Evolutionary conservation across 2,113 vertebrate genomes (phyloP), one percentile per base, ranked within the genome.

Genomic region (Apaloderma vittatum): DNA sequence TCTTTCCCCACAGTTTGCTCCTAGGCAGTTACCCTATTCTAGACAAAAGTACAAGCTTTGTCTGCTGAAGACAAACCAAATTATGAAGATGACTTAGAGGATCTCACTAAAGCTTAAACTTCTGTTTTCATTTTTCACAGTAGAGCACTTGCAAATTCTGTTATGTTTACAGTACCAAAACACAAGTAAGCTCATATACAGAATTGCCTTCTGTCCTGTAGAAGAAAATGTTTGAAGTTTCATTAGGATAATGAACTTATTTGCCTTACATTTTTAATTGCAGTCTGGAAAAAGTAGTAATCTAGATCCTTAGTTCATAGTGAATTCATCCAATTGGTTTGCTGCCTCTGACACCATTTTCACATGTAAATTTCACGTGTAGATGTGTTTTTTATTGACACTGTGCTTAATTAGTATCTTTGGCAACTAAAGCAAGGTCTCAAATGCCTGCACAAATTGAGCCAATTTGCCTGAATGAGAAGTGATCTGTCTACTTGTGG

Each of bases 351-450:
- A 40, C 11, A 4, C 40, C 40, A 21, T 34, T 75, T 88, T 96
- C 29, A 66, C 23, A 32, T 0, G 0, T 67, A 36, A 21, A 34
- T 75, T 88, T 96, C 29, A 66, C 20, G 29, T 0, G 0, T 67
- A 36, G 30, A 62, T 49, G 7, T 67, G 19, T 59, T 72, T 74
- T 54, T 5, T 74, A 21, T n/a, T 2, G 17, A 20, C 18, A 78
- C 14, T 75, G 19, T 59, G 26, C 21, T 89, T 93, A 80, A 43
- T 67, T 88, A 36, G 11, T 43, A 24, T 76, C 22, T 34, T 88
- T 32, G 7, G 8, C 37, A 86, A 11, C 52, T 68, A 72, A 95
- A 75, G 12, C 23, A 78, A 29, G 18, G 29, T 36, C 40, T 85
- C 21, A 49, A 84, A 61, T 11, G 2, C 45, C 36, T 74, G 36